Evolutionary conservation across 2,797 vertebrate species (phyloP).

Genomic region (Rhinatrema bivittatum): DNA sequence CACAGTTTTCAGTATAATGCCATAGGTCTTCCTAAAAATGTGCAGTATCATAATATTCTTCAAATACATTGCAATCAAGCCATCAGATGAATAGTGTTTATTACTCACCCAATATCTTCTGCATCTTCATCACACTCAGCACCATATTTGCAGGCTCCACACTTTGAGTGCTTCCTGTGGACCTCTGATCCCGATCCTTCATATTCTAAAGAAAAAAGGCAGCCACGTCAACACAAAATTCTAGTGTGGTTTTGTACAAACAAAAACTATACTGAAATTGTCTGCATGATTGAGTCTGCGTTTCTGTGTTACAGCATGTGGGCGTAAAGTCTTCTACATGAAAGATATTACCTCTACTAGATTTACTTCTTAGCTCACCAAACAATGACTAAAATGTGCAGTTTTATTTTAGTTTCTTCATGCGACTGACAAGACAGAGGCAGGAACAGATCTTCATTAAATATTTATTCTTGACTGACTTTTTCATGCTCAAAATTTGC

Average conservation of each 20-base stretch:
- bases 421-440: not conserved
- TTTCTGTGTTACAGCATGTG: not conserved
- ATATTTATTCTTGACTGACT: slow-evolving; percentile 3
- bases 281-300: slow-evolving; percentile 8
- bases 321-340: not conserved
- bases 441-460: not conserved
- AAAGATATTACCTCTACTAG: slow-evolving; percentile 8
- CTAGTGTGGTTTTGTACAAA: too few relatives aligned
- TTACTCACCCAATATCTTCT: slow-evolving; percentile 85
- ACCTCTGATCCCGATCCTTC: slow-evolving; percentile 79
- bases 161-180: slow-evolving; percentile 85
- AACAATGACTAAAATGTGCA: too few relatives aligned
- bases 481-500: too few relatives aligned
- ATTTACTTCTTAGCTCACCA: too few relatives aligned
- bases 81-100: too few relatives aligned
- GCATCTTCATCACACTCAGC: slow-evolving; percentile 93
- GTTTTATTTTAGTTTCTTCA: too few relatives aligned
- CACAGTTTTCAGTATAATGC: too few relatives aligned
- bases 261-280: slow-evolving; percentile 7
- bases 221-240: slow-evolving; percentile 22
- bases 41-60: too few relatives aligned
- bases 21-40: too few relatives aligned
- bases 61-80: too few relatives aligned
- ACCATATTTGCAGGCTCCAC: slow-evolving; percentile 87
- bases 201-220: slow-evolving; percentile 61